Base-by-base conservation (phyloP, 2,113 vertebrate genomes). In the Verasper variegatus region DNA sequence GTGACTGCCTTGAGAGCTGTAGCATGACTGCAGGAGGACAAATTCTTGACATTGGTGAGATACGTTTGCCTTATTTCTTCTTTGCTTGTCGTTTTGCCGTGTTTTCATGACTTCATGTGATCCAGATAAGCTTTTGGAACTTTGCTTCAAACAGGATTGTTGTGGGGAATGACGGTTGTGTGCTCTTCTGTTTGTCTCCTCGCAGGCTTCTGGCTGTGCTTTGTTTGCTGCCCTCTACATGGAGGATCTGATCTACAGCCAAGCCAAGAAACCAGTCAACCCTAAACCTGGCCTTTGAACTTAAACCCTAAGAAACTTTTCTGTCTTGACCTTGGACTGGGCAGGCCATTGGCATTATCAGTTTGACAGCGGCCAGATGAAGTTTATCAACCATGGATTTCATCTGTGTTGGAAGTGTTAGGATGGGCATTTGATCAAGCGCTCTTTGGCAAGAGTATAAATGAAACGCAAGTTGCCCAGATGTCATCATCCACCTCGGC, bases 221-320 rank as follows among this genome's bases (percentile, higher is more conserved):
- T 86, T 81, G 81, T 84, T 73, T 86, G 91, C 90, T 90, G 89
- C 86, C 83, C 84, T 88, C 83, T 80, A 63, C 67, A 45, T 86
- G 57, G 86, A 90, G 84, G 84, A 90, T 88, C 76, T 68, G 64
- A 84, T 78, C 76, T 69, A 79, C 84, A 71, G 82, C 78, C 83
- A 68, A 63, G 81, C 74, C 68, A 71, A 68, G 73, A 86, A 76
- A 23, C 54, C 84, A 85, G 68, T 77, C 71, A 63, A 70, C 67
- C 74, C 70, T 26, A 31, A 76, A 81, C 67, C 68, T 77, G 74
- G 57, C 74, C 73, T 56, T 83, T 78, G 83, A 88, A 86, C 88
- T 88, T 74, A 26, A 86, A 81, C 65, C 72, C 66, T 62, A 74
- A 88, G 76, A 83, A 75, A 76, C 82, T 68, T 85, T 80, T 78